These are phyloP conservation scores for Oryzias dopingdopingensis DNA, from an alignment of 2,797 vertebrate species.

Conservation along the genomic window DNA sequence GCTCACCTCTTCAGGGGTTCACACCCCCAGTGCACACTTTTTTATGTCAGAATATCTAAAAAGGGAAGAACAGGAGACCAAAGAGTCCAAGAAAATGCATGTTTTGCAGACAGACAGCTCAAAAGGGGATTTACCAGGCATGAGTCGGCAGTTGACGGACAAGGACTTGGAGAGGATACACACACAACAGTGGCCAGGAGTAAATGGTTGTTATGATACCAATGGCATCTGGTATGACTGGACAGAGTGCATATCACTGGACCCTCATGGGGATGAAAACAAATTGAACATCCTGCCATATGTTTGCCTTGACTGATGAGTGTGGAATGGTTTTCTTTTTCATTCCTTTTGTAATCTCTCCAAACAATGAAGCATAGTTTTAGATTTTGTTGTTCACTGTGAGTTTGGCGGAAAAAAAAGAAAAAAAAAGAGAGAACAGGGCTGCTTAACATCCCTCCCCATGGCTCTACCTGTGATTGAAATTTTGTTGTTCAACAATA, in stretches of 20 bases:
- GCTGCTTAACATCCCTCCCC: conserved; percentile 53
- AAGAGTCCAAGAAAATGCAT: conserved; percentile 83
- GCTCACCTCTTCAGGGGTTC: conserved; percentile 94
- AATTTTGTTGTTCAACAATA: conserved; percentile 59
- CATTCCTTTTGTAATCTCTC: conserved; percentile 51
- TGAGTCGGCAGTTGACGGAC: conserved; percentile 83
- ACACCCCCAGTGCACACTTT: conserved; percentile 93
- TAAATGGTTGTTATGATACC: conserved; percentile 97
- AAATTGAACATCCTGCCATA: conserved; percentile 98
- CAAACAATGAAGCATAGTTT: conserved; percentile 55
- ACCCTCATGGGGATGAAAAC: conserved; percentile 94
- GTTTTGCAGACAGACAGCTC: conserved; percentile 84
- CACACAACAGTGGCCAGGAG: conserved; percentile 87
- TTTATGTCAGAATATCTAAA: conserved; percentile 98
- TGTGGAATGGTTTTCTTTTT: conserved; percentile 75
- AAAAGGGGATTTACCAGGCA: conserved; percentile 82
- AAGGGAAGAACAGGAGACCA: conserved; percentile 90
- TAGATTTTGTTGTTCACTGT: conserved; percentile 81
- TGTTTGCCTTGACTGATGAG: conserved; percentile 96
- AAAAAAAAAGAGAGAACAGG: conserved; percentile 24
- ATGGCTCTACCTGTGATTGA: conserved; percentile 62
- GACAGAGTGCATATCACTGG: conserved; percentile 98
- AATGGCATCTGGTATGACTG: conserved; percentile 97
- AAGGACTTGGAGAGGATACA: conserved; percentile 88
- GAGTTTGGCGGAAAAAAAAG: conserved; percentile 61